Conservation (phyloP, 2,888 invertebrate genomes). For the Caenorhabditis wallacei region DNA sequence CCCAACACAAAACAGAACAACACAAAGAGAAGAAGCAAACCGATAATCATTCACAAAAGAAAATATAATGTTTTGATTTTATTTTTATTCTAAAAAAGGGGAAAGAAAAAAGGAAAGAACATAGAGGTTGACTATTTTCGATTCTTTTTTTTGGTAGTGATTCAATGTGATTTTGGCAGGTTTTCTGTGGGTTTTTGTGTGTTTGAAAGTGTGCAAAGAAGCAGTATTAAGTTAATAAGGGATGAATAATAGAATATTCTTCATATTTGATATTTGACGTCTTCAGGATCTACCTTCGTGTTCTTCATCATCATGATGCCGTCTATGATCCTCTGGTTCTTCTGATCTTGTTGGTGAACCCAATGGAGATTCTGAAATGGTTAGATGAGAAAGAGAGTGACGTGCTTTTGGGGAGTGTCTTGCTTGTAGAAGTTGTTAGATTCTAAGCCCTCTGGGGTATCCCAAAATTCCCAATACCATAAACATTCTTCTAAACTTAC, state of each 20-base stretch:
- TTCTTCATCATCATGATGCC: conserved; percentile 18
- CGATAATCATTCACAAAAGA: conserved; percentile 7
- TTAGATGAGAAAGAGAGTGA: conserved; percentile 13
- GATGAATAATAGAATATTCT: conserved; percentile 21
- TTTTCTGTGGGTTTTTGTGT: conserved; percentile 5
- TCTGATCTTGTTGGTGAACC: conserved; percentile 25
- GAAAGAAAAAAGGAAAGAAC: conserved; percentile 11
- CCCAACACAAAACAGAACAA: conserved; percentile 37
- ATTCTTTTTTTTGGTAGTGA: conserved; percentile 35
- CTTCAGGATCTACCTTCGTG: conserved; percentile 48
- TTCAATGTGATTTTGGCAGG: conserved; percentile 37
- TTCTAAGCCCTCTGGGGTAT: conserved; percentile 1
- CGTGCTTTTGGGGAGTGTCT: conserved; percentile 1
- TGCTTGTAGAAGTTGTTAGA: conserved; percentile 20
- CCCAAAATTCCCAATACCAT: not conserved
- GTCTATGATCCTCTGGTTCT: conserved; percentile 29
- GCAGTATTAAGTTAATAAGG: conserved; percentile 17
- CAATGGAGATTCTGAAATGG: conserved; percentile 53
- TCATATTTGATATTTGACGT: conserved; percentile 25
- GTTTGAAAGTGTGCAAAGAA: conserved; percentile 39
- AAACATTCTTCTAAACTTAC: conserved; percentile 40
- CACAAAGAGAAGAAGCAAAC: conserved; percentile 52
- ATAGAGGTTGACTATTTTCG: conserved; percentile 15
- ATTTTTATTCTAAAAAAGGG: conserved; percentile 7
- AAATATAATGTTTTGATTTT: conserved; percentile 30